These are phyloP conservation scores for Peromyscus eremicus DNA, from an alignment of 2,797 vertebrate species.

Conservation along the genomic window DNA sequence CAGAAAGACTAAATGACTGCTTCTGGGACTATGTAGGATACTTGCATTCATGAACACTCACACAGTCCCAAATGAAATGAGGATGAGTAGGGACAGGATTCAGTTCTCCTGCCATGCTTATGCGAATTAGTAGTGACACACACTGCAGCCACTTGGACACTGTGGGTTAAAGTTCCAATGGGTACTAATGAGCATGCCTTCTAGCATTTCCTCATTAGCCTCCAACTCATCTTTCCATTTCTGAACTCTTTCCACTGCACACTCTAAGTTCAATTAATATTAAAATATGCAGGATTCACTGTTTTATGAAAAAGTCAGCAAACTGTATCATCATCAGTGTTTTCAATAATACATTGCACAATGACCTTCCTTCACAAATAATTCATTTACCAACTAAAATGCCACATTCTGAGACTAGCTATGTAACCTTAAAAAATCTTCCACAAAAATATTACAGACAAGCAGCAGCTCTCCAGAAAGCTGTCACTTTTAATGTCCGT, in stretches of 20 bases:
- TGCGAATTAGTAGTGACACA: constrained; percentile 50
- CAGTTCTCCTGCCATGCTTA: not conserved
- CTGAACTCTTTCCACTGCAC: constrained; percentile 50
- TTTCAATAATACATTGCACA: constrained; percentile 75
- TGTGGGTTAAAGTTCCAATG: constrained; percentile 44
- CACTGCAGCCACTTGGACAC: not conserved
- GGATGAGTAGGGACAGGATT: not conserved
- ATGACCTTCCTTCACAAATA: constrained; percentile 71
- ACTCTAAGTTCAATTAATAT: constrained; percentile 70
- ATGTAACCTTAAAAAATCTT: constrained; percentile 58
- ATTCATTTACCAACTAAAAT: constrained; percentile 74
- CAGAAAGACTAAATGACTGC: not conserved
- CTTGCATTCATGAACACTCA: not conserved
- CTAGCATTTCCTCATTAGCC: constrained; percentile 67
- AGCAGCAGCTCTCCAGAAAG: constrained; percentile 42
- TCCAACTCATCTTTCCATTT: constrained; percentile 19
- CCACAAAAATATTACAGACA: constrained; percentile 21
- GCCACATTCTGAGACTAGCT: constrained; percentile 39
- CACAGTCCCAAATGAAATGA: not conserved
- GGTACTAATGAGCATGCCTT: constrained; percentile 64
- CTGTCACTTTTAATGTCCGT: constrained; percentile 16
- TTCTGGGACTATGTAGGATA: not conserved
- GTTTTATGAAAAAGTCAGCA: constrained; percentile 68
- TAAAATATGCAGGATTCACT: constrained; percentile 75
- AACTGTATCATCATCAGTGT: constrained; percentile 58